Evolutionary conservation across 2,797 vertebrate species (phyloP), one percentile per base, ranked within the genome.

Genomic region (Crocidura indochinensis): DNA sequence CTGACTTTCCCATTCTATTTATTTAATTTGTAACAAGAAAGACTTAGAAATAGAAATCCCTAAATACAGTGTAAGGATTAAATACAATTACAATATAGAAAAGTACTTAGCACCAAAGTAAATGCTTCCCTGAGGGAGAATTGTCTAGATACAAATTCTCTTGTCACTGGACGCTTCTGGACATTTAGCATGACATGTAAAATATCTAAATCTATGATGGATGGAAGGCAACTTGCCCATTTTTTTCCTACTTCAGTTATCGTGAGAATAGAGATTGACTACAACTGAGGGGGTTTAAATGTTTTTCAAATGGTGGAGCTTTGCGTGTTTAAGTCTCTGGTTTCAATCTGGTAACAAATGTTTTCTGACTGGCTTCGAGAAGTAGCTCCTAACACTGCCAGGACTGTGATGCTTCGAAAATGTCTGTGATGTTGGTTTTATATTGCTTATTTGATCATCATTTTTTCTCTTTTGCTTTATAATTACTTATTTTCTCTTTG

Each of bases 31-130:
- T 73, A 73, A 82, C 14, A 89, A 65, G 56, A 76, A 79, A 6
- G n/a, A 81, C 8, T 85, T 78, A 92, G 78, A 96, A 95, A 84
- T 29, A 74, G 56, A 91, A 94, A 84, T 73, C 53, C 22, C 44
- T 84, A 76, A 85, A 65, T 76, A 64, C 3, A 49, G 53, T 83
- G 22, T 60, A 77, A 93, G 56, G n/a, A 93, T 87, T 78, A 91
- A 91, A 79, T 88, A 49, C 4, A 80, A 82, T 87, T 91, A 6
- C 26, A 88, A 53, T 68, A 9, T 56, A 81, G 79, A 67, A 82
- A 91, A 81, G 15, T 84, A 71, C 38, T 93, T 84, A 62, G 53
- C 75, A 89, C 26, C 9, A 51, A 89, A 93, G 79, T 27, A 51
- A 78, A 74, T 56, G 31, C 80, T 78, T 73, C 74, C 78, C 53